Base-by-base conservation (phyloP, 2,113 vertebrate genomes). In the Sturnus vulgaris region DNA sequence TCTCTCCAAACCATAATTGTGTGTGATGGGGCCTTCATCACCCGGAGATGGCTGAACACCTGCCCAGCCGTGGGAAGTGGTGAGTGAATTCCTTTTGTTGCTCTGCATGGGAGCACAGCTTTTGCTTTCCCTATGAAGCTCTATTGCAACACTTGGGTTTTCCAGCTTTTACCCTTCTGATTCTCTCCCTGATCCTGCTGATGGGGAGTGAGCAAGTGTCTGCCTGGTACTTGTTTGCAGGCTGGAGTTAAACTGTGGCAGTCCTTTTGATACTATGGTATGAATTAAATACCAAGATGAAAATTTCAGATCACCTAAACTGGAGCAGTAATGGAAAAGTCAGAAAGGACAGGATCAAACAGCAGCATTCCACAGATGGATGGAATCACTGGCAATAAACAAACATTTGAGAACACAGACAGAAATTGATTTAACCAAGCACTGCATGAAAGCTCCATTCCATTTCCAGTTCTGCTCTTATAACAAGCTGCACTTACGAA, bases 131-230 rank as follows among this genome's bases (percentile, higher is more conserved):
- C 30, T 22, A 3, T 27, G 35, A 33, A 80, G 6, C 7, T 35
- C 17, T 18, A 47, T 42, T 40, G 35, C 25, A 69, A 5, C 21
- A 7, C 14, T 27, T 0, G 1, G 3, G 7, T 55, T 69, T 82
- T 76, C n/a, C 14, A 55, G 14, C 25, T 61, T 90, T 76, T 35
- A 35, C 8, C 10, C 5, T 55, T 40, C 47, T 53, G 25, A 9
- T 61, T 40, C 8, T 10, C 40, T 61, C 47, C 8, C 47, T 0
- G 0, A 1, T 31, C 55, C 17, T 0, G 0, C 14, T 61, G 30
- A 7, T 22, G 17, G 5, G 11, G 21, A 68, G 39, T 12, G 20
- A 55, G 46, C 1, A 8, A 59, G 24, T 21, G 10, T 7, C 39
- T 39, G 18, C 4, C 9, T n/a, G 39, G 24, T 25, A 10, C 24